phyloP scores from a whole-genome alignment of 2,113 vertebrate species.

The Spilogale gracilis region DNA sequence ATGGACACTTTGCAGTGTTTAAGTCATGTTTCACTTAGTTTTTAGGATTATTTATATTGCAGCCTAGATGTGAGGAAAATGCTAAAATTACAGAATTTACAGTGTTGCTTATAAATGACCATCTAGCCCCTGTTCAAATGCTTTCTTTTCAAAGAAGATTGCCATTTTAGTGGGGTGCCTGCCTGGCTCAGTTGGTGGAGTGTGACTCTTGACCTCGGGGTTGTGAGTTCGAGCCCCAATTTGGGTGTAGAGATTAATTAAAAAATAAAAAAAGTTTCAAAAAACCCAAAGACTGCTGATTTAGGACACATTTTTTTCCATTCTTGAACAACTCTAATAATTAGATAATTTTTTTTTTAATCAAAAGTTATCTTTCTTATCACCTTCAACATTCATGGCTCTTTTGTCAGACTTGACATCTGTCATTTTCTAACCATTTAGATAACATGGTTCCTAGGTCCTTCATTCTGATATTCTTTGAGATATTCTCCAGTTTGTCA shows the following conservation, averaged over 20 bases:
- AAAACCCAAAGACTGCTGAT: background rate
- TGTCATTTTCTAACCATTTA: background rate
- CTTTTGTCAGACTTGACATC: background rate
- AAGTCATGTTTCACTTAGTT: background rate
- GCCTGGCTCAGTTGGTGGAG: background rate
- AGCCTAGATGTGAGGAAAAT: background rate
- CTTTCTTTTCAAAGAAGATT: background rate
- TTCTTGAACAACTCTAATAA: background rate
- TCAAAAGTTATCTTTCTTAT: background rate
- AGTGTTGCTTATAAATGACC: background rate
- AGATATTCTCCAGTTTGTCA: background rate
- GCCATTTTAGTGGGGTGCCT: background rate
- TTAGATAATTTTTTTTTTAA: conserved; percentile 7
- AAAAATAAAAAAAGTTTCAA: background rate
- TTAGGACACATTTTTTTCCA: background rate
- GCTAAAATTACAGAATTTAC: background rate
- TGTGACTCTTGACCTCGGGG: background rate
- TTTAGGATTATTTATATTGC: background rate
- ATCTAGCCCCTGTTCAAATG: background rate
- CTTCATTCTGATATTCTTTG: background rate
- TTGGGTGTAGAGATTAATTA: background rate
- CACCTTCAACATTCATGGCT: background rate
- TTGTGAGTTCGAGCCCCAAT: background rate
- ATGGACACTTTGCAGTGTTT: background rate
- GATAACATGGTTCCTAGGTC: background rate